Percentiles rank a stretch among this genome's conserved stretches.
Evolutionary conservation across 2,797 vertebrate species (phyloP).

Genomic region (Sebastes minor): DNA sequence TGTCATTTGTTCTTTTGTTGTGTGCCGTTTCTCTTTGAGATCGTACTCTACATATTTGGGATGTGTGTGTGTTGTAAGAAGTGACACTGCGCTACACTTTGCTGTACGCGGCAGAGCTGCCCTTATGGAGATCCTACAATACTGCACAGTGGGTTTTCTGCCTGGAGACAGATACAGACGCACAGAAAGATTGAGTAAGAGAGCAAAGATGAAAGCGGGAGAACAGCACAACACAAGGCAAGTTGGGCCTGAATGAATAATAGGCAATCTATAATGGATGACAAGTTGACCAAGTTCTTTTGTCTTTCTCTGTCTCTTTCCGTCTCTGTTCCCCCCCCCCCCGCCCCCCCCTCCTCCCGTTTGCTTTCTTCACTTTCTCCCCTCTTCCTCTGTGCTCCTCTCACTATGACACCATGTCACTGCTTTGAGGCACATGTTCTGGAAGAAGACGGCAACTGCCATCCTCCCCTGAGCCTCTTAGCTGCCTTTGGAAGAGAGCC

Average conservation of each 20-base stretch:
- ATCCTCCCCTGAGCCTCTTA: conserved; percentile 76
- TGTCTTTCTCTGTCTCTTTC: conserved; percentile 9
- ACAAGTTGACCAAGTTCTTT: conserved; percentile 71
- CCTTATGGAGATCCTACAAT: conserved; percentile 64
- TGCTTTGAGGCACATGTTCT: conserved; percentile 76
- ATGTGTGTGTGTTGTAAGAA: conserved; percentile 8
- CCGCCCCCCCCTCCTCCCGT: not conserved
- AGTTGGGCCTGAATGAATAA: conserved; percentile 74
- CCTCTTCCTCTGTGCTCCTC: conserved; percentile 32
- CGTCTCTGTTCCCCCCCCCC: not conserved
- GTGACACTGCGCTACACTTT: conserved; percentile 10
- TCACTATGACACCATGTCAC: conserved; percentile 70
- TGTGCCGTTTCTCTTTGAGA: not conserved
- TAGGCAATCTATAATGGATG: conserved; percentile 75
- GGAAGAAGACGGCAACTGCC: conserved; percentile 64
- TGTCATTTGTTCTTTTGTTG: not conserved
- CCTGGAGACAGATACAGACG: conserved; percentile 67
- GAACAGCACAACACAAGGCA: conserved; percentile 33
- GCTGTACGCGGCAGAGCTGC: conserved; percentile 23
- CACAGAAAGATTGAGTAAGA: conserved; percentile 48
- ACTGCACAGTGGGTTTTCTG: conserved; percentile 65
- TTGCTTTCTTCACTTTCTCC: conserved; percentile 9
- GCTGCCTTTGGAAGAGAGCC: conserved; percentile 70
- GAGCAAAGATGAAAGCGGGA: conserved; percentile 52
- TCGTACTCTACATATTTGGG: not conserved